Evolutionary conservation across 1,140 invertebrate genomes (phyloP), one percentile per base, ranked within the genome.

Genomic region (Leptinotarsa defecta): DNA sequence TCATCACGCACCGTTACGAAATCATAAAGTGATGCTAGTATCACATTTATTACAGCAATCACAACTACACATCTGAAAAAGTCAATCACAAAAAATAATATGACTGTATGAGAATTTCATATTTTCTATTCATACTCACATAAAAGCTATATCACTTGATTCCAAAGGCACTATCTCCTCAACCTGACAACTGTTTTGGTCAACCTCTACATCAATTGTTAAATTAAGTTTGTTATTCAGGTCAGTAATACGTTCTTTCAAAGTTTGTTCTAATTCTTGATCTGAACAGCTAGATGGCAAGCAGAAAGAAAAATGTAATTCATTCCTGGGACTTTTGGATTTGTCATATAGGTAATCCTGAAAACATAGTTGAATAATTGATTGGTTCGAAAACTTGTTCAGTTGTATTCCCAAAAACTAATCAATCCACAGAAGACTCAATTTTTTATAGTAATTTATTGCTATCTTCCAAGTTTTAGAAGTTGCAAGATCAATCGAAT

Each of bases 271-370:
- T 13, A 92, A 84, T n/a, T 91, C 88, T 4, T 82, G 74, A 2
- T 87, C 82, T 6, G 84, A 83, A 77, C 91, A 92, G 1, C 87
- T 86, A 17, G 87, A 87, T 1, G 91, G 91, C 8, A 91, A 86
- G 76, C 91, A 92, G 2, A 91, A 87, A n/a, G 89, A 90, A 89
- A 90, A 91, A 68, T 89, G 87, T 0, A 92, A 64, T 69, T 80
- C 79, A 62, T 81, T 79, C 52, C 81, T 52, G 6, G 76, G 63
- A 22, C 68, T 76, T 62, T 80, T 80, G 1, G 76, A 74, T 3
- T 70, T 49, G 71, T 83, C 79, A 63, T 75, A 15, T 0, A 75
- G 19, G 67, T 74, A 79, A 52, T 73, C 68, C 78, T 79, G 52
- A 49, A 78, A 70, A 48, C 57, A 27, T 1, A 27, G n/a, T 43